phyloP scores from a whole-genome alignment of 2,888 invertebrate species.

The Deilephila porcellus region DNA sequence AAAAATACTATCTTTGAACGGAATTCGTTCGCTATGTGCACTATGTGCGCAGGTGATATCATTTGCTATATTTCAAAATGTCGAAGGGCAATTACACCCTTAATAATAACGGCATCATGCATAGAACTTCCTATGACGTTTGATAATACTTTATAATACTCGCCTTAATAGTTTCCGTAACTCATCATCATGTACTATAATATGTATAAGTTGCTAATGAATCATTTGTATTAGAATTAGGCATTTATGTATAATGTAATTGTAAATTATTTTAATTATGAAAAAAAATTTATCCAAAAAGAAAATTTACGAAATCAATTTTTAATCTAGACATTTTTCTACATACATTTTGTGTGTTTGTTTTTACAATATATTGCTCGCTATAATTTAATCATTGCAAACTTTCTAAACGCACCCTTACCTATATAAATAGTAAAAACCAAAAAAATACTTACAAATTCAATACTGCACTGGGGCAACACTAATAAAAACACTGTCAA shows the following conservation, averaged over 20 bases:
- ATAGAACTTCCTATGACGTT: conserved; percentile 17
- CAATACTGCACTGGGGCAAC: conserved; percentile 1
- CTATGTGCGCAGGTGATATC: conserved; percentile 7
- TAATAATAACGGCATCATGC: not conserved
- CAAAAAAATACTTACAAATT: conserved; percentile 1
- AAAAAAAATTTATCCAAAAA: too few relatives aligned
- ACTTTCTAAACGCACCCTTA: not conserved
- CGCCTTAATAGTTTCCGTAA: not conserved
- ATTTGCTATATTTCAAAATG: not conserved
- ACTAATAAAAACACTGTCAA: conserved; percentile 5
- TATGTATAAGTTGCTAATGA: too few relatives aligned
- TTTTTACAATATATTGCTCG: too few relatives aligned
- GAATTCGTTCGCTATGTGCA: not conserved
- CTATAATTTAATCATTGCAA: not conserved
- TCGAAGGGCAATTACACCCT: not conserved
- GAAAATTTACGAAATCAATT: not conserved
- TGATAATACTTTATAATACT: not conserved
- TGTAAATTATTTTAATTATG: not conserved
- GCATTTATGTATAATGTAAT: not conserved
- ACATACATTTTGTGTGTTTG: too few relatives aligned
- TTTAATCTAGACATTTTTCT: too few relatives aligned
- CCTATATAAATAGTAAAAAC: not conserved
- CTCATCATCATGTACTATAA: not conserved
- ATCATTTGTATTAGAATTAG: not conserved
- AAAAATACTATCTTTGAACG: too few relatives aligned